phyloP scores from a whole-genome alignment of 2,888 invertebrate species.

The Gasteruption jaculator region DNA sequence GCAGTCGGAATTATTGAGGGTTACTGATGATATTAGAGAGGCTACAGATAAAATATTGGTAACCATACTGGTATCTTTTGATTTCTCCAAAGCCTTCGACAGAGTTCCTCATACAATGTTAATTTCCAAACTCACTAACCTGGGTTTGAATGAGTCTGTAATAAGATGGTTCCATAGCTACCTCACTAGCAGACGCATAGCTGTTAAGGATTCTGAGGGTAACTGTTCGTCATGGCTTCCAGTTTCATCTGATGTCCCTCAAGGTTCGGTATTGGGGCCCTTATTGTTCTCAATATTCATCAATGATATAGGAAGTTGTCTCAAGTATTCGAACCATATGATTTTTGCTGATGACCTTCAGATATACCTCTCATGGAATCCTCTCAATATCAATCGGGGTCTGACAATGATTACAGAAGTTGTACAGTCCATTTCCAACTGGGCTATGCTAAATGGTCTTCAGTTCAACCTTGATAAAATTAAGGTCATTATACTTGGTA shows the following conservation, averaged over 20 bases:
- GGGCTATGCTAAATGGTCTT: neutral
- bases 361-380: neutral
- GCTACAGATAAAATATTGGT: neutral
- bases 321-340: neutral
- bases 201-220: neutral
- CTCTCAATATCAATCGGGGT: neutral
- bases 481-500: constrained; percentile 2
- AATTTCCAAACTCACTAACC: neutral
- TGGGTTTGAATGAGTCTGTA: neutral
- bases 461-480: constrained; percentile 6
- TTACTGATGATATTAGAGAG: neutral
- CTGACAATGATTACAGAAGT: neutral
- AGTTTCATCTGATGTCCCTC: neutral
- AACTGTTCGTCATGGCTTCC: too few relatives aligned
- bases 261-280: neutral
- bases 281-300: neutral
- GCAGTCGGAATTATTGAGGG: neutral
- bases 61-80: neutral
- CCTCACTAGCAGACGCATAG: neutral
- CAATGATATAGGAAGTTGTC: neutral
- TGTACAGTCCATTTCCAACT: neutral
- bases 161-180: neutral
- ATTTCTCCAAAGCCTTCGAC: constrained; percentile 1
- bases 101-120: neutral
- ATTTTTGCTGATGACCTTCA: neutral